These are phyloP conservation scores for Bombus terrestris DNA, from an alignment of 1,140 invertebrate genomes.

Conservation along the genomic window DNA sequence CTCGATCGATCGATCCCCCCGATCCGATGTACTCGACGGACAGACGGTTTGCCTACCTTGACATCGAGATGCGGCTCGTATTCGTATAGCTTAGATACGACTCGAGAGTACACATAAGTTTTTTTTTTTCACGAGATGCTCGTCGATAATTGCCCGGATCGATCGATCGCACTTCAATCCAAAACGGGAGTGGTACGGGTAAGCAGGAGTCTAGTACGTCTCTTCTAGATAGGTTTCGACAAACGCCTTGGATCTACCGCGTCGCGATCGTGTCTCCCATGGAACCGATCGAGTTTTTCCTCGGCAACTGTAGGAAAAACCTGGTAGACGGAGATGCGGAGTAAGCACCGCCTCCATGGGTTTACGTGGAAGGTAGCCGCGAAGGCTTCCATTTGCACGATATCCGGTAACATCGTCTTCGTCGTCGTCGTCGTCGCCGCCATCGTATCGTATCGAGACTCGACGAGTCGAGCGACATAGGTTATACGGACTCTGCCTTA, in stretches of 20 bases:
- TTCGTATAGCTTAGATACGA: too few species aligned
- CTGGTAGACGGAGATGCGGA: conserved; percentile 19
- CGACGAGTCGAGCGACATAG: conserved; percentile 61
- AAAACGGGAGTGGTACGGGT: conserved; percentile 41
- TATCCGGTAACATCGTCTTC: conserved; percentile 36
- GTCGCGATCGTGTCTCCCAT: conserved; percentile 42
- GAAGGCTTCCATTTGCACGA: conserved; percentile 52
- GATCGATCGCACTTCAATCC: conserved; percentile 51
- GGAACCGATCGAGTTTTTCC: conserved; percentile 61
- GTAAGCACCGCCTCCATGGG: conserved; percentile 21
- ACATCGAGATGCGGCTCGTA: too few species aligned
- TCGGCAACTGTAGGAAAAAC: conserved; percentile 40
- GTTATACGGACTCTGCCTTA: conserved; percentile 54
- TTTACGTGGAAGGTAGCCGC: conserved; percentile 35
- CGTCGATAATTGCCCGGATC: conserved; percentile 56
- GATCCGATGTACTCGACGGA: background rate
- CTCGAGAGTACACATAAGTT: background rate
- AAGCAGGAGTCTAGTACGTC: background rate
- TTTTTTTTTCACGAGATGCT: background rate
- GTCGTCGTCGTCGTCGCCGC: background rate
- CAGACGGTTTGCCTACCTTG: too few species aligned
- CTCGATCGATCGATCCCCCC: conserved; percentile 17
- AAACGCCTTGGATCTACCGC: conserved; percentile 62
- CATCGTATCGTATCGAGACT: background rate
- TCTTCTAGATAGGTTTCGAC: conserved; percentile 55